Conservation (phyloP, 2,797 vertebrate genomes). For the Brachyrhaphis roseni region DNA sequence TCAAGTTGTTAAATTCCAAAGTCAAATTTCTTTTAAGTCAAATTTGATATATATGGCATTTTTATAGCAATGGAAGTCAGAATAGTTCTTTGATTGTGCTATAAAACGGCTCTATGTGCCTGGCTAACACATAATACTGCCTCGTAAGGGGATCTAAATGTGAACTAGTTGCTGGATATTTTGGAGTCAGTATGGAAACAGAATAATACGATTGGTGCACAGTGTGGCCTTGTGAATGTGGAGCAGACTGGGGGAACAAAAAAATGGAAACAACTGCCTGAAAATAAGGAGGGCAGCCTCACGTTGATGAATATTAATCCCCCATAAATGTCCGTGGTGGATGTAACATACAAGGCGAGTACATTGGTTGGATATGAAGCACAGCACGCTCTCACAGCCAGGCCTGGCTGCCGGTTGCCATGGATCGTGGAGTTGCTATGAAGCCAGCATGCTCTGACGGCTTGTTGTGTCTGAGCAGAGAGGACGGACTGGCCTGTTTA, state of each 20-base stretch:
- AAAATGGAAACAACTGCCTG: not conserved
- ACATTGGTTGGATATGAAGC: slow-evolving; percentile 73
- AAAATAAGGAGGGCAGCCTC: slow-evolving; percentile 23
- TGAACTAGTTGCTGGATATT: not conserved
- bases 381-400: slow-evolving; percentile 68
- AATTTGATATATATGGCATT: too few species aligned
- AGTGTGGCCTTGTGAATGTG: slow-evolving; percentile 8
- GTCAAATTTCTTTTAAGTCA: too few species aligned
- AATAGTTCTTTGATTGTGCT: too few species aligned
- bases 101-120: too few species aligned
- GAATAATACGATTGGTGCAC: slow-evolving; percentile 1
- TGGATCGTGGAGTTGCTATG: slow-evolving; percentile 80
- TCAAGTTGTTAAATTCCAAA: too few species aligned
- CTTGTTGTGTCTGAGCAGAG: slow-evolving; percentile 38
- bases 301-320: slow-evolving; percentile 61
- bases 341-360: slow-evolving; percentile 43
- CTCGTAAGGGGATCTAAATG: slow-evolving; percentile 18
- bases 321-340: slow-evolving; percentile 9
- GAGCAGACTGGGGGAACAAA: slow-evolving; percentile 17
- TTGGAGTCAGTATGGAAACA: not conserved
- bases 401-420: slow-evolving; percentile 74
- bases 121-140: too few species aligned
- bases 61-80: too few species aligned
- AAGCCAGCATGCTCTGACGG: slow-evolving; percentile 69
- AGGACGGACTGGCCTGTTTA: slow-evolving; percentile 71